Base-by-base conservation (phyloP, 2,888 invertebrate species). In the Adelphocoris suturalis region DNA sequence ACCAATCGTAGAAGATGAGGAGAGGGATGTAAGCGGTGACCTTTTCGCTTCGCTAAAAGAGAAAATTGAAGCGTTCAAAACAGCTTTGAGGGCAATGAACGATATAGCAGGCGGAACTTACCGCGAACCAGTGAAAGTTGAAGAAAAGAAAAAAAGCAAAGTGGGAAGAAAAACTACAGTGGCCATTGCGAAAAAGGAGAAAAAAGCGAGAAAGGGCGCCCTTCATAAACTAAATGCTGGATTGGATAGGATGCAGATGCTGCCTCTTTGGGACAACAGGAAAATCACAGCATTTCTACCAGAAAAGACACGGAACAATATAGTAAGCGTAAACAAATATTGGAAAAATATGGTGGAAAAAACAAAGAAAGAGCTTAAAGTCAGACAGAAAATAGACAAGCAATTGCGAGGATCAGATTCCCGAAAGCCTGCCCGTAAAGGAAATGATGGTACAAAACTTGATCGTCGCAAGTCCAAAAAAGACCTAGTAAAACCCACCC, bases 301-400 rank as follows among this genome's bases (percentile, higher is more conserved):
- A 23, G 78, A 87, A n/a, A 28, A 75, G 46, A 27, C 47, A 16
- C 9, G 13, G 19, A 23, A 9, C 13, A 16, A 14, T 78, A 28
- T 27, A n/a, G n/a, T 47, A 13, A 23, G 2, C 16, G 87, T 87
- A 3, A 87, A 87, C 46, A 78, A 78, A 48, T 87, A 87, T 28
- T 87, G 87, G 87, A 87, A 52, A 14, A 78, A 87, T 11, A 87
- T 87, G 87, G 76, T 87, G 14, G 28, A 87, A 11, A 87, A 57
- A 75, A 78, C 78, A 0, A 46, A 28, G 76, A 68, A n/a, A 78
- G 87, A 87, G 27, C 5, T 76, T 14, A 75, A 87, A 76, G 14
- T 52, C 19, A 47, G 87, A 27, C 48, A 48, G 61, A 68, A 52
- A n/a, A 87, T 87, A 2, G 57, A 84, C 48, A 81, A 81, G 81